Evolutionary conservation across 1,140 invertebrate genomes (phyloP).

Genomic region (Latrodectus geometricus): DNA sequence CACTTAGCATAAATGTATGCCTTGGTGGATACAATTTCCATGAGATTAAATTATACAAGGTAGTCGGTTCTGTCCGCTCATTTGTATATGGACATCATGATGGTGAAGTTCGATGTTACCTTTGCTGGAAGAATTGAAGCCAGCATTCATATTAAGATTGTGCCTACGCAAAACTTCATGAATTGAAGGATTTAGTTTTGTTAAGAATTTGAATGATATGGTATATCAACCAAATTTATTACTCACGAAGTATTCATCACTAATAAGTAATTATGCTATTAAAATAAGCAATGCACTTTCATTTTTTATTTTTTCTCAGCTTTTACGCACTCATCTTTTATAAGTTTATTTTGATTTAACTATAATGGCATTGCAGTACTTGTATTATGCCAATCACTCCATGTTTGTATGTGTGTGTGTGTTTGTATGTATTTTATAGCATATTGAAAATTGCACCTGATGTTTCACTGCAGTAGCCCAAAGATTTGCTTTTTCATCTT

Average conservation of each 20-base stretch:
- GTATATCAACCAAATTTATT: constrained; percentile 11
- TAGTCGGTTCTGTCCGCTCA: constrained; percentile 28
- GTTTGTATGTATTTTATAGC: constrained; percentile 35
- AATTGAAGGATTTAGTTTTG: constrained; percentile 45
- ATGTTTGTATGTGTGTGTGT: constrained; percentile 35
- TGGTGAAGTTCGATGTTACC: constrained; percentile 21
- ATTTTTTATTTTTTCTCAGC: constrained; percentile 38
- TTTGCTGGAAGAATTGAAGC: constrained; percentile 26
- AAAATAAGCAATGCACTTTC: not conserved
- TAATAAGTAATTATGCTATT: not conserved
- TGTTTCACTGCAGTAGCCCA: constrained; percentile 38
- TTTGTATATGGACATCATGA: constrained; percentile 54
- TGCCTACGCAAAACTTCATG: constrained; percentile 56
- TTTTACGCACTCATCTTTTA: constrained; percentile 26
- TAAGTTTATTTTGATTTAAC: constrained; percentile 9
- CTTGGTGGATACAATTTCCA: constrained; percentile 24
- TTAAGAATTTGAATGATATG: constrained; percentile 42
- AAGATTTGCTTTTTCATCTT: constrained; percentile 49
- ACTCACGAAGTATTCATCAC: constrained; percentile 5
- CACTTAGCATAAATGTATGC: not conserved
- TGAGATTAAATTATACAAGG: constrained; percentile 45
- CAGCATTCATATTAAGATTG: constrained; percentile 47
- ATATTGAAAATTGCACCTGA: constrained; percentile 24
- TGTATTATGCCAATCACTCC: constrained; percentile 17
- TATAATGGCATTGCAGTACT: constrained; percentile 36